Conservation (phyloP, 2,113 vertebrate species). For the Takifugu bimaculatus region DNA sequence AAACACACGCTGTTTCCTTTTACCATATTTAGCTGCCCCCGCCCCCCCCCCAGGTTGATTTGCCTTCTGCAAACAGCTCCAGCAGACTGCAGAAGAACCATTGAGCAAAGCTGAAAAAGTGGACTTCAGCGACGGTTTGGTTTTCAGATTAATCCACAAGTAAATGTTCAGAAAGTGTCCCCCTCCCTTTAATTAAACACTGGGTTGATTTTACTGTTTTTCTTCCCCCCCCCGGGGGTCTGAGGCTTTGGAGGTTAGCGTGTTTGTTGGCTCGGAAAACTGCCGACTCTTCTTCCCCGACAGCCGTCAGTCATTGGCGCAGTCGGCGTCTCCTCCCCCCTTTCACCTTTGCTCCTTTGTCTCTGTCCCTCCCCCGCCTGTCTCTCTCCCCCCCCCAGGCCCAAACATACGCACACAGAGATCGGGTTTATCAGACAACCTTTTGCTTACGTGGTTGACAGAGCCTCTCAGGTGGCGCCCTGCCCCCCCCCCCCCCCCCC, state of each 20-base stretch:
- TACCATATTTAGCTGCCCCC: neutral
- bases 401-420: conserved; percentile 19
- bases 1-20: no score
- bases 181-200: conserved; percentile 30
- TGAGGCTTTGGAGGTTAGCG: conserved; percentile 25
- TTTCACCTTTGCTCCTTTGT: conserved; percentile 13
- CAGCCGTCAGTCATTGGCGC: conserved; percentile 61
- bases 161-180: neutral
- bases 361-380: conserved; percentile 16
- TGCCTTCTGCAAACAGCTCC: neutral
- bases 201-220: neutral
- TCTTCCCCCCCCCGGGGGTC: conserved; percentile 13
- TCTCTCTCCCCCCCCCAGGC: neutral
- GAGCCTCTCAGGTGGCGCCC: conserved; percentile 34
- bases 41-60: neutral
- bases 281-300: conserved; percentile 46
- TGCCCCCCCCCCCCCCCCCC: conserved; percentile 32
- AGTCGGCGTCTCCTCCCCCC: conserved; percentile 27
- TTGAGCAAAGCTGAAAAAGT: neutral
- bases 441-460: conserved; percentile 50
- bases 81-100: neutral
- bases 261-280: conserved; percentile 39
- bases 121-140: no score
- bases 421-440: conserved; percentile 41
- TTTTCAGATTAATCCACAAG: no score